Evolutionary conservation across 2,797 vertebrate genomes (phyloP).

Genomic region (Babyrousa celebensis): DNA sequence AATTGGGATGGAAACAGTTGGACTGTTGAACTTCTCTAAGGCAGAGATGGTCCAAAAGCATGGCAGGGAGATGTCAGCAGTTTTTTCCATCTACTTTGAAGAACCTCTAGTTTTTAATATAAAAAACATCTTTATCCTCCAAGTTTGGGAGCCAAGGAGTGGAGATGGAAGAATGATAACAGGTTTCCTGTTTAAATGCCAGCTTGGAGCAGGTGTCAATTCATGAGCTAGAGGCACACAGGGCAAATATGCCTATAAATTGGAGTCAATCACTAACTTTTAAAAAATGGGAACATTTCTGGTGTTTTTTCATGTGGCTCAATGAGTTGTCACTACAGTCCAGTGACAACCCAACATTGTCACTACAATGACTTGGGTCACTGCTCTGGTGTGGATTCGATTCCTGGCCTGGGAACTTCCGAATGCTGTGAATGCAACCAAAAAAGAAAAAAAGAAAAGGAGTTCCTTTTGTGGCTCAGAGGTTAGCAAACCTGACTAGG

Average conservation of each 20-base stretch:
- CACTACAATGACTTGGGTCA: too few relatives aligned
- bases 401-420: too few relatives aligned
- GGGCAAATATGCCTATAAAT: neutral
- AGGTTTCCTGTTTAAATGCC: neutral
- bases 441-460: too few relatives aligned
- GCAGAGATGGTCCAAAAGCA: neutral
- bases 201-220: neutral
- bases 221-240: neutral
- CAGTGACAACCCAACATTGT: too few relatives aligned
- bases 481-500: too few relatives aligned
- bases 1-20: neutral
- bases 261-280: neutral
- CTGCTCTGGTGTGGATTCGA: too few relatives aligned
- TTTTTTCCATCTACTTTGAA: conserved; percentile 11
- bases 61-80: neutral
- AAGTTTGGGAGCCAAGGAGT: neutral
- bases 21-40: neutral
- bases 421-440: too few relatives aligned
- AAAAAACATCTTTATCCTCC: neutral
- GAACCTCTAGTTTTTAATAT: conserved; percentile 22
- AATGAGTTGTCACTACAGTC: too few relatives aligned
- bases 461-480: too few relatives aligned
- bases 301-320: too few relatives aligned
- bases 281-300: neutral
- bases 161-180: neutral